Conservation (phyloP, 35 echinoderm and acorn worm genomes). For the Anneissia japonica region DNA sequence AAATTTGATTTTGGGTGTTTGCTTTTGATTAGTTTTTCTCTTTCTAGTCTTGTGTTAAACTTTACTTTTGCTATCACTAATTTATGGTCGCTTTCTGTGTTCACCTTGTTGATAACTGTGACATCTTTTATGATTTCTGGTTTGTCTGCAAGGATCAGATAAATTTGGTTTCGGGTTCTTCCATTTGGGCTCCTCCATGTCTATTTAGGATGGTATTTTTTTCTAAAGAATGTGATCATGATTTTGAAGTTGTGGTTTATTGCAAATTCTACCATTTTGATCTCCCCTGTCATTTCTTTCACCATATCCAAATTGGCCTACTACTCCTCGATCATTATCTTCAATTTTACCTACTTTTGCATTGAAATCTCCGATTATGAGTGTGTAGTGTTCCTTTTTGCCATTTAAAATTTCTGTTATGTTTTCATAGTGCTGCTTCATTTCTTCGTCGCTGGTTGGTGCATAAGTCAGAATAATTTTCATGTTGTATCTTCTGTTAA, state of each 20-base stretch:
- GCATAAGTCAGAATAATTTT: not conserved
- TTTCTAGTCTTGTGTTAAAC: slow-evolving; percentile 9
- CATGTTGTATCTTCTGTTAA: not conserved
- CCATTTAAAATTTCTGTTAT: not conserved
- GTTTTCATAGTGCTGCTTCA: slow-evolving; percentile 8
- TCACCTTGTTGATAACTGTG: slow-evolving; percentile 1
- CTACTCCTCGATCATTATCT: not conserved
- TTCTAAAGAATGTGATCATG: slow-evolving; percentile 34
- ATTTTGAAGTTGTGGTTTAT: slow-evolving; percentile 33
- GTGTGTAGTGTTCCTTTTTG: not conserved
- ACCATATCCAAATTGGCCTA: slow-evolving; percentile 25
- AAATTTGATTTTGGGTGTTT: slow-evolving; percentile 7
- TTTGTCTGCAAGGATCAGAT: not conserved
- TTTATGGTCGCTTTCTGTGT: slow-evolving; percentile 27
- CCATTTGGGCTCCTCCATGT: slow-evolving; percentile 11
- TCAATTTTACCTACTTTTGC: not conserved
- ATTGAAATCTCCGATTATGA: slow-evolving; percentile 28
- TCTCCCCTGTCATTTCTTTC: slow-evolving; percentile 28
- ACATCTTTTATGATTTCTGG: slow-evolving; percentile 6
- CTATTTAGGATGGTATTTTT: slow-evolving; percentile 13
- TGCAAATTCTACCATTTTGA: slow-evolving; percentile 9
- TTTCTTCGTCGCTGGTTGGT: slow-evolving; percentile 14
- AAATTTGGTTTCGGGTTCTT: slow-evolving; percentile 27
- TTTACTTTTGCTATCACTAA: slow-evolving; percentile 5
- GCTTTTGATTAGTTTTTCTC: slow-evolving; percentile 16